Evolutionary conservation across 2,797 vertebrate genomes (phyloP).

Genomic region (Aphelocoma californica): DNA sequence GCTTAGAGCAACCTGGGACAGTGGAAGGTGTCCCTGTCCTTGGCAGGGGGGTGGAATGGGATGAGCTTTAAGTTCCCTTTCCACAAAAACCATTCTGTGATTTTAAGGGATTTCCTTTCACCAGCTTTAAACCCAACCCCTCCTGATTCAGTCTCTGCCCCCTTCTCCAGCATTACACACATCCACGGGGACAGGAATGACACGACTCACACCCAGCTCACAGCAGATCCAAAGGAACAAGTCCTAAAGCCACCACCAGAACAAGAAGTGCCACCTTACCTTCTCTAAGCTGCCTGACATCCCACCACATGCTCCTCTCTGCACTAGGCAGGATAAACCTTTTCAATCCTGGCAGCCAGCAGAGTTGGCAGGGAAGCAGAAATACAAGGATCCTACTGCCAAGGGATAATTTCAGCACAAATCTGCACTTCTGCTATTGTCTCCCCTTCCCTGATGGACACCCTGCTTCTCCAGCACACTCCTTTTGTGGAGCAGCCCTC

Average conservation of each 20-base stretch:
- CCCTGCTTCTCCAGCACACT: neutral
- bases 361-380: neutral
- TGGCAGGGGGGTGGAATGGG: neutral
- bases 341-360: neutral
- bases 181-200: neutral
- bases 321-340: neutral
- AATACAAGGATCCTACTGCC: neutral
- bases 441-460: neutral
- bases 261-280: neutral
- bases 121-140: neutral
- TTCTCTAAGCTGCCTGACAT: neutral
- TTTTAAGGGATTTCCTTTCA: neutral
- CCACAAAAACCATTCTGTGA: neutral
- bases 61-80: neutral
- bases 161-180: neutral
- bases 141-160: neutral
- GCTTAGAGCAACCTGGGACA: neutral
- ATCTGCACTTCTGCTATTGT: neutral
- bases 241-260: neutral
- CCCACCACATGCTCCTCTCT: neutral
- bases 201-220: neutral
- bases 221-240: neutral
- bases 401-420: neutral
- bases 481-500: neutral
- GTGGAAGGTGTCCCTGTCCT: neutral